A percentile compares a stretch with the other conserved stretches of the same genome.
Conservation (phyloP, 2,888 invertebrate genomes). For the Agrotis ipsilon region DNA sequence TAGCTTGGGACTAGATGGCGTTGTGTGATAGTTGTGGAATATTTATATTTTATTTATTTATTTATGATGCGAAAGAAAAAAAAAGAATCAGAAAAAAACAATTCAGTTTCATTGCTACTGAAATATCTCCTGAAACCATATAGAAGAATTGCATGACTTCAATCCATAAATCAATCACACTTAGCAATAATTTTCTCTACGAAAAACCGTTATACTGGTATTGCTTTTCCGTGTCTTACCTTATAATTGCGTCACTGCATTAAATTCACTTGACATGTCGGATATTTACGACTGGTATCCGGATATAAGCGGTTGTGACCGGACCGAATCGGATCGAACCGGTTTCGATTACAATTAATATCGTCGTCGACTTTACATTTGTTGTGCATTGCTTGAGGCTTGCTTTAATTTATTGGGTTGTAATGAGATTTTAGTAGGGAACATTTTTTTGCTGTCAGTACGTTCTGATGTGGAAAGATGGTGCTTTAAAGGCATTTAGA, state of each 20-base stretch:
- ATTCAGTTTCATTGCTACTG: no score
- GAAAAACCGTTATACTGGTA: conserved; percentile 47
- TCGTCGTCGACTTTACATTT: conserved; percentile 66
- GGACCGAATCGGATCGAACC: conserved; percentile 58
- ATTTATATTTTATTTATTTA: no score
- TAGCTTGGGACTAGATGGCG: no score
- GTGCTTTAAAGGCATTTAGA: no score
- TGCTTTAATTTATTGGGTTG: conserved; percentile 71
- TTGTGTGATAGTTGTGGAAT: no score
- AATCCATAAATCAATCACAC: conserved; percentile 16
- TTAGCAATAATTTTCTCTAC: conserved; percentile 21
- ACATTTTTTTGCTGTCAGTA: conserved; percentile 60
- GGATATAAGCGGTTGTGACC: conserved; percentile 49
- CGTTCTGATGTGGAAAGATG: conserved; percentile 4
- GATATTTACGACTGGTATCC: conserved; percentile 67
- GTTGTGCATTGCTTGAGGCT: conserved; percentile 63
- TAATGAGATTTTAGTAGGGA: conserved; percentile 69
- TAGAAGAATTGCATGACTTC: not conserved
- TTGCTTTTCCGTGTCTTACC: conserved; percentile 55
- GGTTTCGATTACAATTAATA: conserved; percentile 76
- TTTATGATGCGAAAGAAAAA: no score
- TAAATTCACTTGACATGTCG: conserved; percentile 61
- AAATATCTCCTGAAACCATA: not conserved
- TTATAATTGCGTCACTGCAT: conserved; percentile 58
- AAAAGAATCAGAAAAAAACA: no score